Evolutionary conservation across 2,113 vertebrate genomes (phyloP), one percentile per base, ranked within the genome.

Genomic region (Platichthys stellatus): DNA sequence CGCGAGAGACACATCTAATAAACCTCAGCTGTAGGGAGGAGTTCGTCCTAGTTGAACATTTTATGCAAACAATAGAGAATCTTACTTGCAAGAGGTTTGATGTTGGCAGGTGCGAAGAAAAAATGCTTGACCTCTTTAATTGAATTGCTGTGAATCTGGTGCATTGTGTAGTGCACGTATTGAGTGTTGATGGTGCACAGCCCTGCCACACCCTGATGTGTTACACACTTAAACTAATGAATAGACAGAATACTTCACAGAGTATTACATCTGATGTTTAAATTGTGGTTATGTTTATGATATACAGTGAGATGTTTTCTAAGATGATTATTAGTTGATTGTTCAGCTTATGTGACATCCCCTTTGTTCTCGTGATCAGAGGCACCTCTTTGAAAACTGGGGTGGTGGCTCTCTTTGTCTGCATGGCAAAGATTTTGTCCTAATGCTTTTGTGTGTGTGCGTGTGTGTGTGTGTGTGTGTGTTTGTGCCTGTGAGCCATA

Each of bases 381-480:
- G 13, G 57, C 57, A 75, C 60, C 51, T 31, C 0, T 0, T 72
- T 58, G 47, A 18, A n/a, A 47, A 75, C 61, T 62, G 80, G 80
- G 83, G 86, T 81, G 84, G 23, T 86, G 88, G 82, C 82, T 84
- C 1, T 71, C 84, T 86, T 86, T 86, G 20, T 82, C 73, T 86
- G 72, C 0, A 18, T 26, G 47, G 62, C 76, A 72, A 24, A 64
- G 43, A 74, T 72, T 66, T 64, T 49, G 18, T 28, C 54, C 54
- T 9, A 20, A 53, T n/a, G 45, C 13, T n/a, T 53, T n/a, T 6
- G 24, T 24, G 24, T 24, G 4, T 21, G 4, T 9, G n/a, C n/a
- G 47, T 49, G 15, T 17, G 15, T 1, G 20, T 58, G 57, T 68
- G 71, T 21, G 51, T 54, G 47, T 20, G 47, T 51, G 47, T 49